Evolutionary conservation across 2,888 invertebrate genomes (phyloP).

Genomic region (Ganaspis brasiliensis): DNA sequence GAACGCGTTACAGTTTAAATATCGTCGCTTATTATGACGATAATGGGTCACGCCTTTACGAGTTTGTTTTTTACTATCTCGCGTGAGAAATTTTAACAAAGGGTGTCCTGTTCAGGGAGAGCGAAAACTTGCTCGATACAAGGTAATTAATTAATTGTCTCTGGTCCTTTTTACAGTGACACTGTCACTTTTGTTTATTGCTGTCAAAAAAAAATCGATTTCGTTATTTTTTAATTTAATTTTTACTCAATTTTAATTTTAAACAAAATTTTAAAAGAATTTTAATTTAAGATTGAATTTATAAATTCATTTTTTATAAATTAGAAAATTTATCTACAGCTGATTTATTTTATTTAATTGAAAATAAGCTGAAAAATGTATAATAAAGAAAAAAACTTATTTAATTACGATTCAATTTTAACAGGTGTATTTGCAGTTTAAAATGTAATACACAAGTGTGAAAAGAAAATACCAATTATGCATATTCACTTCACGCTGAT

Average conservation of each 20-base stretch:
- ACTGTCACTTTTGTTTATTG: background rate
- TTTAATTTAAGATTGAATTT: no score
- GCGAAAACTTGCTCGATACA: conserved; percentile 12
- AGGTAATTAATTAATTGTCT: conserved; percentile 37
- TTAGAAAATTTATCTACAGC: no score
- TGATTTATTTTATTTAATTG: background rate
- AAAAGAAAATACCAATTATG: conserved; percentile 22
- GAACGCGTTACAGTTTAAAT: conserved; percentile 78
- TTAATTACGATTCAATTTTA: background rate
- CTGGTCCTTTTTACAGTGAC: background rate
- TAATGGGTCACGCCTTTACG: conserved; percentile 78
- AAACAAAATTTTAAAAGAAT: no score
- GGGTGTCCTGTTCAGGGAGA: conserved; percentile 39
- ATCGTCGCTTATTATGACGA: conserved; percentile 76
- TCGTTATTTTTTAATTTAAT: background rate
- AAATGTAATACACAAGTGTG: conserved; percentile 11
- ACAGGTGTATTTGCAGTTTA: conserved; percentile 3
- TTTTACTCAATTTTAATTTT: no score
- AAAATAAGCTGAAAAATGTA: background rate
- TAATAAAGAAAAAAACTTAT: background rate
- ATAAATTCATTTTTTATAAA: no score
- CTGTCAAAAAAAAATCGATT: background rate
- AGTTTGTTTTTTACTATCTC: conserved; percentile 56
- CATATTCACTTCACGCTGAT: conserved; percentile 26
- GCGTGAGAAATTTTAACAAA: conserved; percentile 66